phyloP scores from a whole-genome alignment of 2,113 vertebrate genomes.

The Mormoops blainvillei region DNA sequence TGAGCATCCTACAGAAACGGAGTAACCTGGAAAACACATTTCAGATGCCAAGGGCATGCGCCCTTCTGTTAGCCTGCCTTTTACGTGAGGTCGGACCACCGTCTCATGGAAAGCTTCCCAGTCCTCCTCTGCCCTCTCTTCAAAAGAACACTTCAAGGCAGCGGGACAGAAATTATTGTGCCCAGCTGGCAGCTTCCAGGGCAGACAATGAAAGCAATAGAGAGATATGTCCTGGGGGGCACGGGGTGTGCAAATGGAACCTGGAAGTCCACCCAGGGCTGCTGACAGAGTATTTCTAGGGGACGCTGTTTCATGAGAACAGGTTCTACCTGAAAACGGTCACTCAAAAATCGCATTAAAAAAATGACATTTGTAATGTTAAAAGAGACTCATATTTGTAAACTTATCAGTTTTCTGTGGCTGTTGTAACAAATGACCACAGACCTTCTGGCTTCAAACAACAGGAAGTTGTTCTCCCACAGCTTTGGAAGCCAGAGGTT shows the following conservation, averaged over 20 bases:
- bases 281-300: neutral
- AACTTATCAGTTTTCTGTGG: neutral
- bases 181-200: neutral
- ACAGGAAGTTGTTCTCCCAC: neutral
- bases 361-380: neutral
- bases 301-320: neutral
- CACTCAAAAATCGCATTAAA: neutral
- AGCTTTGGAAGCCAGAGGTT: neutral
- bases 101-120: neutral
- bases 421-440: neutral
- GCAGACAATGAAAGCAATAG: neutral
- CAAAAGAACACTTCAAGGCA: neutral
- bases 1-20: neutral
- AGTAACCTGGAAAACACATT: neutral
- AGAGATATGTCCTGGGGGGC: rapidly evolving
- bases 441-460: neutral
- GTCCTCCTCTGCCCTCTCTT: neutral
- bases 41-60: rapidly evolving
- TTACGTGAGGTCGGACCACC: neutral
- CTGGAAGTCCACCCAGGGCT: neutral
- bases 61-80: neutral
- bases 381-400: neutral
- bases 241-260: neutral
- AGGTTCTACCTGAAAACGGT: neutral
- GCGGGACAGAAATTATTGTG: no score